A percentile compares a stretch with the other conserved stretches of the same genome.
These are phyloP conservation scores for Lagocephalus sceleratus DNA, from an alignment of 2,797 vertebrate species.

Conservation along the genomic window DNA sequence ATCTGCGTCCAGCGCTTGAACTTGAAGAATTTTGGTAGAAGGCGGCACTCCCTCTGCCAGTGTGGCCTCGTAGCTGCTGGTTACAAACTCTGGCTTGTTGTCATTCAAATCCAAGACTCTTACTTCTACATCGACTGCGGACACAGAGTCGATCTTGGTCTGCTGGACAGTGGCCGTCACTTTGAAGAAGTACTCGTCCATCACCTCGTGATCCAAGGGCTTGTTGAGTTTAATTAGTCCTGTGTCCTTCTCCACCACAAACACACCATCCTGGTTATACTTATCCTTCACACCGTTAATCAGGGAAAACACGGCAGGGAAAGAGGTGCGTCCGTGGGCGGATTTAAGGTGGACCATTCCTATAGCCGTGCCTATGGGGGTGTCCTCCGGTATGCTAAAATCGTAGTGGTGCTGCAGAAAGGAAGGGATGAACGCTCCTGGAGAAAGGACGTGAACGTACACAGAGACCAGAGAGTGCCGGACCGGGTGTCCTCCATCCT, in stretches of 20 bases:
- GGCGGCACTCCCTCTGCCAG: slow-evolving; percentile 90
- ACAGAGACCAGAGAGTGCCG: slow-evolving; percentile 91
- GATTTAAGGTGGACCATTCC: slow-evolving; percentile 81
- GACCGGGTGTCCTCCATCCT: slow-evolving; percentile 89
- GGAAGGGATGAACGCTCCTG: slow-evolving; percentile 82
- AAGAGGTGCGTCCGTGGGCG: slow-evolving; percentile 60
- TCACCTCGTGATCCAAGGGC: slow-evolving; percentile 85
- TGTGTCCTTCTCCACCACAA: slow-evolving; percentile 87
- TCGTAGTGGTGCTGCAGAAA: slow-evolving; percentile 91
- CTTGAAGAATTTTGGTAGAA: slow-evolving; percentile 88
- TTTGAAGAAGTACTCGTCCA: slow-evolving; percentile 85
- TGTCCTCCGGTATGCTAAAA: slow-evolving; percentile 86
- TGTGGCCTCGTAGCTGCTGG: slow-evolving; percentile 83
- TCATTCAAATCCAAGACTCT: slow-evolving; percentile 93
- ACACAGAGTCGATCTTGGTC: slow-evolving; percentile 83
- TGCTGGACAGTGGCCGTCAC: slow-evolving; percentile 83
- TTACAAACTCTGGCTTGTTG: slow-evolving; percentile 92
- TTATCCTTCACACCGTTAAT: slow-evolving; percentile 85
- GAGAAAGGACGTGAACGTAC: slow-evolving; percentile 90
- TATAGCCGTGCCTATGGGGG: slow-evolving; percentile 83
- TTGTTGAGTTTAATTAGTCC: slow-evolving; percentile 92
- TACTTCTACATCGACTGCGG: slow-evolving; percentile 86
- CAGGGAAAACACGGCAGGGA: slow-evolving; percentile 73
- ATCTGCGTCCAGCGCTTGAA: slow-evolving; percentile 86
- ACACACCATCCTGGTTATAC: slow-evolving; percentile 86